Evolutionary conservation across 2,797 vertebrate genomes (phyloP), one percentile per base, ranked within the genome.

Genomic region (Urosaurus nigricauda): DNA sequence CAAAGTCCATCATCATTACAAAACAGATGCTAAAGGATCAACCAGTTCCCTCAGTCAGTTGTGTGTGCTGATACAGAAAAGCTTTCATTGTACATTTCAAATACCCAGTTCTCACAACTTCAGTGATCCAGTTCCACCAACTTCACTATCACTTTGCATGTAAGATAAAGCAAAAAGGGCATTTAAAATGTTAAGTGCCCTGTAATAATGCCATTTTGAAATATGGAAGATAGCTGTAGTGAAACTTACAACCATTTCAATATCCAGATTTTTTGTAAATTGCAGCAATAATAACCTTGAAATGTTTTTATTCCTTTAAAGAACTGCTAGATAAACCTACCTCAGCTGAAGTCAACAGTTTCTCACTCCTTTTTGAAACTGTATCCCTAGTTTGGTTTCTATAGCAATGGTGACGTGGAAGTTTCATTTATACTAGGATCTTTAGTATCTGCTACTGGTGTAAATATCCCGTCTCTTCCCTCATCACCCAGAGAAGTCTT

Each of bases 401-500:
- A 97, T 95, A 94, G 97, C 82, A 95, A 97, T 93, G 91, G 89
- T 93, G 93, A 95, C 92, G 90, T 94, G 79, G 93, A 58, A 6
- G 0, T 94, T 87, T 77, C 88, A 58, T 51, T 0, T 0, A 80
- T n/a, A 80, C 88, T 84, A 90, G 1, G 51, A 81, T 70, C 93
- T 86, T 92, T 89, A 85, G 84, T 84, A 86, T 0, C 0, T 29
- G 13, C 78, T 11, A 78, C 83, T 93, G 83, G 47, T 91, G 88
- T 68, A 70, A 88, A 81, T 0, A 1, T 32, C 92, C 29, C 87
- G 93, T 65, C 68, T 32, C 2, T 24, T 81, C 56, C 14, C 40
- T 81, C 40, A 0, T 83, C 53, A 71, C 75, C 60, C 35, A 35
- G 0, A 29, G 85, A 93, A 90, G 47, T 68, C 58, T 88, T 83